These are phyloP conservation scores for Drosophila erecta DNA, from an alignment of 1,140 invertebrate genomes.

Conservation along the genomic window DNA sequence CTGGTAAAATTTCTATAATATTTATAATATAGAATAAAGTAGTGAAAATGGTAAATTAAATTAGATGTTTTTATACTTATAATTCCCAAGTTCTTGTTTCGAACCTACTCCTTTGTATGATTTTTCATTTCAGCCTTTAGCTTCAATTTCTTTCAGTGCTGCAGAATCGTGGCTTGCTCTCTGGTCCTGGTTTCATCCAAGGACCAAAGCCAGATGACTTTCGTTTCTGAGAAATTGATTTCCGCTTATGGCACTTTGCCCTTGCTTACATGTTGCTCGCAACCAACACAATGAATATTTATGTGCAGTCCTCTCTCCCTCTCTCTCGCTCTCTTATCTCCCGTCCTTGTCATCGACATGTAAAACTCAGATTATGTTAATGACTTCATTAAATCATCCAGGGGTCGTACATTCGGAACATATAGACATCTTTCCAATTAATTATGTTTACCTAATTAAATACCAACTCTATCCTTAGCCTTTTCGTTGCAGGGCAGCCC, in stretches of 20 bases:
- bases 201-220: constrained; percentile 57
- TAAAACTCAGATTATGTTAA: constrained; percentile 69
- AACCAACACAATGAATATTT: constrained; percentile 63
- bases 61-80: background rate
- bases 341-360: constrained; percentile 35
- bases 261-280: constrained; percentile 71
- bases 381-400: constrained; percentile 64
- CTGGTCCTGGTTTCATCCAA: constrained; percentile 30
- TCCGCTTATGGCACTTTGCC: constrained; percentile 80
- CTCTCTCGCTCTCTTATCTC: background rate
- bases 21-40: background rate
- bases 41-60: background rate
- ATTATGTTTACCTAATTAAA: constrained; percentile 61
- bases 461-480: constrained; percentile 8
- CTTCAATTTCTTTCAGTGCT: constrained; percentile 14
- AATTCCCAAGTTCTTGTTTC: background rate
- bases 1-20: background rate
- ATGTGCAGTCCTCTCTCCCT: constrained; percentile 17
- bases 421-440: constrained; percentile 44
- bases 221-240: constrained; percentile 79
- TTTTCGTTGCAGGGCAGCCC: constrained; percentile 4
- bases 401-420: constrained; percentile 16
- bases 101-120: background rate
- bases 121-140: background rate
- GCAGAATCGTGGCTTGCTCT: constrained; percentile 21